phyloP scores from a whole-genome alignment of 2,888 invertebrate species.

The Cetonia aurata region DNA sequence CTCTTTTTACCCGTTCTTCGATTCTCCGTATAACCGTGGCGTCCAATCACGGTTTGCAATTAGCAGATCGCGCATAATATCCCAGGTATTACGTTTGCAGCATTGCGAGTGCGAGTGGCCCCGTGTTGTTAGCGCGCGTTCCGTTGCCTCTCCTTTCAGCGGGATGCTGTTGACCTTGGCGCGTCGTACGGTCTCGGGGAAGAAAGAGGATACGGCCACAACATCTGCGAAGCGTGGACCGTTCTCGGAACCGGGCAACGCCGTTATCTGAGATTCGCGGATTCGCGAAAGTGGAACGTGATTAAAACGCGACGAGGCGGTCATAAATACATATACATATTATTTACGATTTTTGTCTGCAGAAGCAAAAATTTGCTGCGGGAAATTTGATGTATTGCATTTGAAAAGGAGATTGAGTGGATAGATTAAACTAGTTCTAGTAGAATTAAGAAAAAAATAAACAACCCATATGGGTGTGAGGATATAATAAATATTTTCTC shows the following conservation, averaged over 20 bases:
- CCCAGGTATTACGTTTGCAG: not conserved
- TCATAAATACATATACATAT: too few relatives aligned
- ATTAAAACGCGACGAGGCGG: not conserved
- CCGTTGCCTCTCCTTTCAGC: too few relatives aligned
- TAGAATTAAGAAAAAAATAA: too few relatives aligned
- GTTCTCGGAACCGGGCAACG: conserved; percentile 1
- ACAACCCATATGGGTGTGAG: too few relatives aligned
- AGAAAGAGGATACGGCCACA: conserved; percentile 15
- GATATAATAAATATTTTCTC: too few relatives aligned
- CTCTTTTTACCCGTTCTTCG: too few relatives aligned
- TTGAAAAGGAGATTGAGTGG: not conserved
- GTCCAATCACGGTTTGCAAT: too few relatives aligned
- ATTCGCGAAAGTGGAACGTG: conserved; percentile 35
- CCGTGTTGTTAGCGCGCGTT: too few relatives aligned
- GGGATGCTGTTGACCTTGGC: conserved; percentile 31
- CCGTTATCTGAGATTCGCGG: conserved; percentile 37
- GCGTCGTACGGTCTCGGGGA: conserved; percentile 13
- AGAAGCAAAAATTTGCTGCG: not conserved
- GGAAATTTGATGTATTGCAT: not conserved
- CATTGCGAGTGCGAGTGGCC: too few relatives aligned
- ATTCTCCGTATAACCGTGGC: too few relatives aligned
- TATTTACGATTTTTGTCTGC: not conserved
- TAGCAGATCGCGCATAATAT: not conserved
- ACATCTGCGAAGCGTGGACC: conserved; percentile 32
- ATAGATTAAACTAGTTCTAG: too few relatives aligned